Conservation (phyloP, 2,113 vertebrate species). For the Pionites leucogaster region DNA sequence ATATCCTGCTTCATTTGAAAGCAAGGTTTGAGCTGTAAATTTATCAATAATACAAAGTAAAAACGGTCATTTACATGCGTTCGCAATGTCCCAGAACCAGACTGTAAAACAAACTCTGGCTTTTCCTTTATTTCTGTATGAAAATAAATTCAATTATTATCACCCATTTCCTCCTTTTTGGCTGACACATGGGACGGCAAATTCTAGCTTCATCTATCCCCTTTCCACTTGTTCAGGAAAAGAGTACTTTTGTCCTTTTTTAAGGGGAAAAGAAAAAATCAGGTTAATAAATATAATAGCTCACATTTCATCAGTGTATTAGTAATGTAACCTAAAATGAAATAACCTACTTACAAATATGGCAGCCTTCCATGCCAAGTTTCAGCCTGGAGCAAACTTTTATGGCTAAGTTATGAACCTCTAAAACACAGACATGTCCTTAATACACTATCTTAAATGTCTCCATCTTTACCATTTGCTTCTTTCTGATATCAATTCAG, state of each 20-base stretch:
- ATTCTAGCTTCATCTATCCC: neutral
- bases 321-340: slow-evolving; percentile 41
- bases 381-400: slow-evolving; percentile 56
- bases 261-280: neutral
- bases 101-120: neutral
- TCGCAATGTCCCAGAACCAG: neutral
- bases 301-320: slow-evolving; percentile 16
- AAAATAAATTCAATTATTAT: neutral
- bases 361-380: slow-evolving; percentile 45
- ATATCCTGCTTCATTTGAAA: neutral
- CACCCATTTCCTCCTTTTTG: neutral
- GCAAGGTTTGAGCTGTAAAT: neutral
- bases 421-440: slow-evolving; percentile 31
- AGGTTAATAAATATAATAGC: slow-evolving; percentile 45
- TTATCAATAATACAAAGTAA: neutral
- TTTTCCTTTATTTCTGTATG: neutral
- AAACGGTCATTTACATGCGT: neutral
- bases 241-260: neutral
- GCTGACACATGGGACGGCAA: neutral
- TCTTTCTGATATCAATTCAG: neutral
- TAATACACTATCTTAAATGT: slow-evolving; percentile 49
- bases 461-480: slow-evolving; percentile 53
- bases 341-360: slow-evolving; percentile 62
- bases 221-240: neutral
- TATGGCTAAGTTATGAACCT: slow-evolving; percentile 61